Conservation (phyloP, 2,797 vertebrate species). For the Graptemys geographica region DNA sequence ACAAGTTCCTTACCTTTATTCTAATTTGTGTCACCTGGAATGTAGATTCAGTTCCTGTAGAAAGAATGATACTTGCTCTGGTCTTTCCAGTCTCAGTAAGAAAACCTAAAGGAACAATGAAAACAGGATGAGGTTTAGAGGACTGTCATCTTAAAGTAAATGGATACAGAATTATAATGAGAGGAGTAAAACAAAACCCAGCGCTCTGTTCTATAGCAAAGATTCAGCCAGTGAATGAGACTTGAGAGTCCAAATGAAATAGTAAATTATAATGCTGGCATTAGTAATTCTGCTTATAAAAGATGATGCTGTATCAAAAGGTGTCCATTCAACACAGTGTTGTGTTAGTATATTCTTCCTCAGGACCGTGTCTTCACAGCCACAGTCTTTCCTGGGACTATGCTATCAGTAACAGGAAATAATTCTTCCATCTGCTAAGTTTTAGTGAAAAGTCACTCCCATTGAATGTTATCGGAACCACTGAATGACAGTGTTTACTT, state of each 20-base stretch:
- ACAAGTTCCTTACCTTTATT: slow-evolving; percentile 88
- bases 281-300: neutral
- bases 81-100: slow-evolving; percentile 95
- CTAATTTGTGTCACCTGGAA: slow-evolving; percentile 97
- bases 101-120: slow-evolving; percentile 86
- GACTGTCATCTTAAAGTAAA: neutral
- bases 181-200: neutral
- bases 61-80: slow-evolving; percentile 94
- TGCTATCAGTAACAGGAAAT: neutral
- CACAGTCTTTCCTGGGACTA: neutral
- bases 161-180: neutral
- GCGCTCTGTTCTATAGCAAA: fast-evolving
- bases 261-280: neutral
- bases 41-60: slow-evolving; percentile 90
- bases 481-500: neutral
- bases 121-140: slow-evolving; percentile 13
- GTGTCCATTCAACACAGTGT: neutral
- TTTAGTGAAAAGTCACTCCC: neutral
- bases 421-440: neutral
- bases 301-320: neutral
- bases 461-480: neutral
- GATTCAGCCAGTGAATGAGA: neutral
- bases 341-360: fast-evolving
- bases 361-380: neutral
- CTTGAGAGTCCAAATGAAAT: neutral